phyloP scores from a whole-genome alignment of 2,797 vertebrate genomes.

The Lagocephalus sceleratus region DNA sequence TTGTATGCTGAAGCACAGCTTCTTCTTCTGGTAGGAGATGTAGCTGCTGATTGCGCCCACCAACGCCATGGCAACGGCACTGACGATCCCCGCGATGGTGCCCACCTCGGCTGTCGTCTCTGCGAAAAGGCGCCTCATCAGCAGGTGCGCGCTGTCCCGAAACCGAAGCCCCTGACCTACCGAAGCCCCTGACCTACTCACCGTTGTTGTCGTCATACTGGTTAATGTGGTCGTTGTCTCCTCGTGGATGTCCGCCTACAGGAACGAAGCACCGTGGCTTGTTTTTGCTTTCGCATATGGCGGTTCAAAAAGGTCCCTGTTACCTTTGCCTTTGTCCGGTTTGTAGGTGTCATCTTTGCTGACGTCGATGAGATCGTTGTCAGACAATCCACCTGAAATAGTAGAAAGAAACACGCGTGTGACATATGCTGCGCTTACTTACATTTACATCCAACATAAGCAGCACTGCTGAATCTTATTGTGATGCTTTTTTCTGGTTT shows the following conservation, averaged over 20 bases:
- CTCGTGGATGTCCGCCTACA: conserved; percentile 35
- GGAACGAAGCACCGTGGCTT: not conserved
- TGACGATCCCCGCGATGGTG: conserved; percentile 89
- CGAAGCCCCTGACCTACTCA: conserved; percentile 42
- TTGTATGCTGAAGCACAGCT: conserved; percentile 93
- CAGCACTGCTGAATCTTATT: not conserved
- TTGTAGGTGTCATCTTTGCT: conserved; percentile 67
- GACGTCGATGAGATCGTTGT: conserved; percentile 75
- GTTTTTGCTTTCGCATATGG: not conserved
- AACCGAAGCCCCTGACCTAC: too few relatives aligned
- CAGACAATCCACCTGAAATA: conserved; percentile 69
- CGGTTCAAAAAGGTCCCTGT: not conserved
- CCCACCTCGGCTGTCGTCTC: conserved; percentile 77
- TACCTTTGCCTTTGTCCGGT: conserved; percentile 89
- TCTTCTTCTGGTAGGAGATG: conserved; percentile 98
- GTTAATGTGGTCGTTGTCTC: conserved; percentile 22
- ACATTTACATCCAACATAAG: not conserved
- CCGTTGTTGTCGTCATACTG: conserved; percentile 56
- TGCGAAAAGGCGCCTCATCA: conserved; percentile 15
- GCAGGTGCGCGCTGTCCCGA: too few relatives aligned
- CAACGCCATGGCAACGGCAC: conserved; percentile 87
- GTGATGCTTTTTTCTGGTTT: not conserved
- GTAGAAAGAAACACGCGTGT: not conserved
- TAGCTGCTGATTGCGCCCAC: conserved; percentile 89
- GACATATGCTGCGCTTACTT: too few relatives aligned